These are phyloP conservation scores for Urosaurus nigricauda DNA, from an alignment of 2,797 vertebrate genomes.

Conservation along the genomic window DNA sequence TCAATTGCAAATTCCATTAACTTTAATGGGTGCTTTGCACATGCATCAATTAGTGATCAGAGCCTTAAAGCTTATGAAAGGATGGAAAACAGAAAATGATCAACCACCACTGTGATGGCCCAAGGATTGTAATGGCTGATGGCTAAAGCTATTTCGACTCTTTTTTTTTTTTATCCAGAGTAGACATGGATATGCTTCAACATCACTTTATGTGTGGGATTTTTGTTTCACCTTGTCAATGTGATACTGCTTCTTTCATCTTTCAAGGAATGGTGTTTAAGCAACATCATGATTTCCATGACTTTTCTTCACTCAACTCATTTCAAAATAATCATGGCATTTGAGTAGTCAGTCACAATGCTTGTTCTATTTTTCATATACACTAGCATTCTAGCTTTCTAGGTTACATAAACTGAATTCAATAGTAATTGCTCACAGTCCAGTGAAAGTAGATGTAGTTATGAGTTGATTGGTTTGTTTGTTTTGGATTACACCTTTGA, in stretches of 20 bases:
- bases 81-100: not conserved
- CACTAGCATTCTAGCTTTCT: not conserved
- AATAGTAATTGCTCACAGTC: not conserved
- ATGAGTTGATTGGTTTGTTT: not conserved
- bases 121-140: not conserved
- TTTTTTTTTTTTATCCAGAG: not conserved
- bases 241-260: not conserved
- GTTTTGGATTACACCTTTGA: not conserved
- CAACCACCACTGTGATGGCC: not conserved
- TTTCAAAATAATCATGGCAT: not conserved
- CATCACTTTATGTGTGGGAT: not conserved
- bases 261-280: not conserved
- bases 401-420: not conserved
- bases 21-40: conserved; percentile 20
- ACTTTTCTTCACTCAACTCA: not conserved
- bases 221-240: not conserved
- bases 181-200: not conserved
- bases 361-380: not conserved
- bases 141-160: not conserved
- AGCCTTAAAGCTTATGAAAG: conserved; percentile 15
- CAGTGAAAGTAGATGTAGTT: not conserved
- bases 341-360: not conserved
- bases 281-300: not conserved
- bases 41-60: conserved; percentile 1
- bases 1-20: conserved; percentile 25